Base-by-base conservation (phyloP, 1,140 invertebrate species). In the Orius insidiosus region DNA sequence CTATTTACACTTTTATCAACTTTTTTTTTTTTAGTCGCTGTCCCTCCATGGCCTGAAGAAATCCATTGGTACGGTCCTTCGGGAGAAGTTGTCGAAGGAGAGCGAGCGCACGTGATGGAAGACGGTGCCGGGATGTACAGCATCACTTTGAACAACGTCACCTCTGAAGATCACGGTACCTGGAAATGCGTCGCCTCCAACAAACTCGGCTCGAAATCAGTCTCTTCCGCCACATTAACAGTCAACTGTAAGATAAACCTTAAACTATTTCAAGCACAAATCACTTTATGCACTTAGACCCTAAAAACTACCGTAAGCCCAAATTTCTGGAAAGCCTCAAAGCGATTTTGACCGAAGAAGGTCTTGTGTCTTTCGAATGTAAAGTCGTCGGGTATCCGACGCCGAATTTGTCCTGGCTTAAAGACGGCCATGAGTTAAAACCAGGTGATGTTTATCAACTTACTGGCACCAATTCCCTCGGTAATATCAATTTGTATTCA, bases 361-460 rank as follows among this genome's bases (percentile, higher is more conserved):
- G 85, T 2, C 62, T 89, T 4, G 86, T 92, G 2, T 89, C 85
- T 0, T 90, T 92, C 56, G 86, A 92, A 59, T 92, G 86, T 58
- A 89, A 89, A 65, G 85, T 90, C 0, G 85, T 89, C 5, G 86
- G 86, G 0, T 88, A 85, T 54, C 85, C 86, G 1, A 88, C 85
- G 0, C 86, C 86, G 0, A 60, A 79, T 33, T 63, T 90, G 1
- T 74, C 75, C 55, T 89, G 86, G 86, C 89, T 85, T 55, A 92
- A 90, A 65, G 86, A 92, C 62, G 85, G 85, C 0, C 78, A 85
- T 56, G 85, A 90, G 62, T 64, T 92, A 13, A 87, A 85, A 62
- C 85, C 86, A 1, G 86, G 86, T 8, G 87, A 92, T 63, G 85
- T 90, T 11, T 90, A 92, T 62, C 85, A 90, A 58, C 65, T 90